Percentiles rank a stretch among this genome's conserved stretches.
Conservation (phyloP, 2,113 vertebrate species). For the Orycteropus afer region DNA sequence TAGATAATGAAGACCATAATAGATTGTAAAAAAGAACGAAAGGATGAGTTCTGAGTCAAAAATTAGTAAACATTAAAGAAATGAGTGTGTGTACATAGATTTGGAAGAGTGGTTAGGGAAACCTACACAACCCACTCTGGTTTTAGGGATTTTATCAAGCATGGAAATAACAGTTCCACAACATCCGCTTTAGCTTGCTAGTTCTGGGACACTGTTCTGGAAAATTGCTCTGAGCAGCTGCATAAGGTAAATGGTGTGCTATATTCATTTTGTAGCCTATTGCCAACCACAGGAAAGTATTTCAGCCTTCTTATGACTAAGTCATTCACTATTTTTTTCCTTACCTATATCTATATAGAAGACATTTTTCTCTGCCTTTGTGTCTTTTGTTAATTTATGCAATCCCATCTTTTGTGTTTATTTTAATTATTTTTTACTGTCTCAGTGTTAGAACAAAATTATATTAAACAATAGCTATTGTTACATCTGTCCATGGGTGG, state of each 20-base stretch:
- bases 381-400: neutral
- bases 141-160: neutral
- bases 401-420: neutral
- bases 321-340: neutral
- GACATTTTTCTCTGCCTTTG: neutral
- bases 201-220: neutral
- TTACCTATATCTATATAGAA: neutral
- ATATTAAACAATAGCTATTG: no score
- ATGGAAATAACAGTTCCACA: neutral
- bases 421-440: neutral
- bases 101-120: neutral
- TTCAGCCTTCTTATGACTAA: neutral
- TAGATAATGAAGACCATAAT: neutral
- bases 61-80: neutral
- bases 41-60: neutral
- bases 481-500: no score
- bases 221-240: neutral
- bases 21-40: neutral
- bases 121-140: neutral
- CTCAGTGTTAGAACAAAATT: no score
- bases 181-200: neutral
- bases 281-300: neutral
- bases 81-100: fast-evolving
- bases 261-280: neutral
- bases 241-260: neutral